Evolutionary conservation across 2,888 invertebrate genomes (phyloP), one percentile per base, ranked within the genome.

Genomic region (Pseudococcus viburni): DNA sequence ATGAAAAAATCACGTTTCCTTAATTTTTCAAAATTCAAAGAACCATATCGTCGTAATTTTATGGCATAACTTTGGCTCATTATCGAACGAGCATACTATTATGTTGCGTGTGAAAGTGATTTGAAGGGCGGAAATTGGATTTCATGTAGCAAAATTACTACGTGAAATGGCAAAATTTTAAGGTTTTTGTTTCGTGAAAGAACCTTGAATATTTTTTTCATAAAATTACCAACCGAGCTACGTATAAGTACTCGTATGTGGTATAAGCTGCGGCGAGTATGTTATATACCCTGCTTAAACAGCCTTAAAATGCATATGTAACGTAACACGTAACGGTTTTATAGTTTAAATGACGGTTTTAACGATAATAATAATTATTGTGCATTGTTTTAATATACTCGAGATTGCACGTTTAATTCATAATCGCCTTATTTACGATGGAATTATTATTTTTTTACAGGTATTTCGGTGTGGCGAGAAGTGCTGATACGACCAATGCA

Each of bases 341-440:
- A 83, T 83, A 83, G 46, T 46, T 83, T 46, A 33, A 42, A 39
- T 17, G 33, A 77, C 39, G 39, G 77, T 42, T 39, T 83, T 46
- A 46, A 46, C 42, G 33, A 46, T 83, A 19, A 42, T 83, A 33
- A 73, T 33, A 17, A 73, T 73, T 73, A 73, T 83, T 33, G 42
- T 33, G 46, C 80, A 83, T 83, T 83, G 80, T 46, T 46, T 83
- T 83, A 83, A 9, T 83, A 83, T 12, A 46, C 64, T 64, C 9
- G 64, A 8, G 19, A 64, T 46, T 46, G 73, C 33, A 83, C 46
- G 80, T 83, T 83, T 42, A 46, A 83, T 22, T 83, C 80, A 6
- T 83, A 83, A 83, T 83, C 80, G 80, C 22, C 64, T 83, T 42
- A 83, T 83, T 83, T 83, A 83, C 46, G 80, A 83, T 42, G 33